Conservation (phyloP, 1,140 invertebrate genomes). For the Neodiprion pinetum region DNA sequence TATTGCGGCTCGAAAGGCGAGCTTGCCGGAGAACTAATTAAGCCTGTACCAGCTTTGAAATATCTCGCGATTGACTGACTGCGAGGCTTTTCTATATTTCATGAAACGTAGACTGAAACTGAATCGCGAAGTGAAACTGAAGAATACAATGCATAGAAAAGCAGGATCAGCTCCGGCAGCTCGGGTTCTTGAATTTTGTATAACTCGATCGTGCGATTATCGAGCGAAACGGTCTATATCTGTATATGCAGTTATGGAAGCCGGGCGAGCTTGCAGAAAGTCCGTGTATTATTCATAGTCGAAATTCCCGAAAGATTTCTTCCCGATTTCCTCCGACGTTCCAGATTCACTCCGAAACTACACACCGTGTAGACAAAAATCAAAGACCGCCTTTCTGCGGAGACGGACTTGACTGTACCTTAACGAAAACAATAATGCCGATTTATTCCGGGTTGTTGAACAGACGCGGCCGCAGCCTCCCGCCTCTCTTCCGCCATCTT, state of each 20-base stretch:
- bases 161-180: too few relatives aligned
- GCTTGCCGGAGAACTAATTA: too few relatives aligned
- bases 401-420: background rate
- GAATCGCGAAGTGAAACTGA: background rate
- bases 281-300: background rate
- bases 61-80: too few relatives aligned
- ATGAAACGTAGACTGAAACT: background rate
- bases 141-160: background rate
- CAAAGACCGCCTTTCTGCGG: too few relatives aligned
- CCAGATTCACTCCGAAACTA: background rate
- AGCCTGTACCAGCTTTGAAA: too few relatives aligned
- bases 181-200: background rate
- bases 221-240: too few relatives aligned
- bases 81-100: too few relatives aligned
- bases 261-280: background rate
- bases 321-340: too few relatives aligned
- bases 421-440: constrained; percentile 2
- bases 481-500: too few relatives aligned
- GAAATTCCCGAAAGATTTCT: background rate
- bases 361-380: too few relatives aligned
- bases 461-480: background rate
- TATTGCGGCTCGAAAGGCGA: too few relatives aligned
- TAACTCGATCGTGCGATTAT: background rate
- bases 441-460: constrained; percentile 1
- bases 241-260: background rate